phyloP scores from a whole-genome alignment of 2,113 vertebrate genomes.

The Pelvicachromis taeniatus region DNA sequence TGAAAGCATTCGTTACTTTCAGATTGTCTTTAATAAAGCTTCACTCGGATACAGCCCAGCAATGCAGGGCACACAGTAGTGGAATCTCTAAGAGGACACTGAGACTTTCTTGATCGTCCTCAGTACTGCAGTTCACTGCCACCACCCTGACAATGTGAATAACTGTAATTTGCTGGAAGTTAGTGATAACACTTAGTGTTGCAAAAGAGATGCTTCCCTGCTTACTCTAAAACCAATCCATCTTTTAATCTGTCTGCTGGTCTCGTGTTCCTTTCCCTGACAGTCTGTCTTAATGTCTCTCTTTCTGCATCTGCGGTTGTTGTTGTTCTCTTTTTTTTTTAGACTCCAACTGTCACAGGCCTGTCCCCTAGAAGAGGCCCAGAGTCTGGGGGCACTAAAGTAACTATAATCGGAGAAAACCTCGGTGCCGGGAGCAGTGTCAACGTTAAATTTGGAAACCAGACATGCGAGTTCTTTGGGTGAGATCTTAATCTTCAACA shows the following conservation, averaged over 20 bases:
- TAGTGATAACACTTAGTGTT: not conserved
- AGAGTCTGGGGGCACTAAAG: constrained; percentile 93
- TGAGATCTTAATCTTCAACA: constrained; percentile 66
- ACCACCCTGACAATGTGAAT: constrained; percentile 10
- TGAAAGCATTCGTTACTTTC: constrained; percentile 63
- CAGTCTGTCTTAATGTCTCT: not conserved
- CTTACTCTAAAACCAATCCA: not conserved
- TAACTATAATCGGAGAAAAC: constrained; percentile 90
- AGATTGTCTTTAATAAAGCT: constrained; percentile 50
- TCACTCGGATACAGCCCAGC: constrained; percentile 27
- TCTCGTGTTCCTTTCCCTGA: not conserved
- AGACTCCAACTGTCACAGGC: constrained; percentile 85
- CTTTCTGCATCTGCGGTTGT: not conserved
- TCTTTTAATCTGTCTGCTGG: not conserved
- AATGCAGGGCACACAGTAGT: not conserved
- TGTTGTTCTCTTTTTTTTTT: not conserved
- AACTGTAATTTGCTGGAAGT: constrained; percentile 37
- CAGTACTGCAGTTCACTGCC: constrained; percentile 8
- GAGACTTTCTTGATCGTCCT: constrained; percentile 39
- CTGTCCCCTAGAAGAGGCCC: constrained; percentile 87
- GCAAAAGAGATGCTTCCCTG: not conserved
- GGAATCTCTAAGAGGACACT: constrained; percentile 39
- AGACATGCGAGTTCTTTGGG: constrained; percentile 93
- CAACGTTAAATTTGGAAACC: constrained; percentile 88
- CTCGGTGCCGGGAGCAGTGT: constrained; percentile 91